A percentile compares a stretch with the other conserved stretches of the same genome.
Evolutionary conservation across 1,140 invertebrate species (phyloP).

Genomic region (Drosophila orena): DNA sequence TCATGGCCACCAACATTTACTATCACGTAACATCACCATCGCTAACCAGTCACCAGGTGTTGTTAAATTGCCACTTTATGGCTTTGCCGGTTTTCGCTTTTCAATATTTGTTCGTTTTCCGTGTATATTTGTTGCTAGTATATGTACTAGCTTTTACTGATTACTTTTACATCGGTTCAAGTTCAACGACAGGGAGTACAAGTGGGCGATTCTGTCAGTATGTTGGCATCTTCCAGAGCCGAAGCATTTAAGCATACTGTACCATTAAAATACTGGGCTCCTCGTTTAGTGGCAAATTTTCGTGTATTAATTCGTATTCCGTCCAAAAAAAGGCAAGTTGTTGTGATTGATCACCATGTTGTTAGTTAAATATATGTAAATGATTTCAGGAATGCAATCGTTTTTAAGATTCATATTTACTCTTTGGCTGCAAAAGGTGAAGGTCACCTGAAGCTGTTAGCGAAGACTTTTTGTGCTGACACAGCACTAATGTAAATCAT

Average conservation of each 20-base stretch:
- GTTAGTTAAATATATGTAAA: constrained; percentile 50
- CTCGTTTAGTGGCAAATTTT: background rate
- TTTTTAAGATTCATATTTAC: constrained; percentile 26
- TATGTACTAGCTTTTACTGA: constrained; percentile 7
- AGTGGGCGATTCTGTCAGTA: constrained; percentile 7
- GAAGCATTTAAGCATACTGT: constrained; percentile 5
- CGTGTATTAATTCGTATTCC: background rate
- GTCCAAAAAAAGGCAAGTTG: constrained; percentile 22
- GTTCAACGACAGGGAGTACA: constrained; percentile 52
- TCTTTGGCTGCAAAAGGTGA: constrained; percentile 46
- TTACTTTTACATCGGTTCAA: constrained; percentile 50
- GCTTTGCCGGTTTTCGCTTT: constrained; percentile 37
- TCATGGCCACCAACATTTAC: constrained; percentile 15
- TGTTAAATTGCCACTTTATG: constrained; percentile 13
- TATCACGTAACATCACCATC: background rate
- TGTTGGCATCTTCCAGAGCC: constrained; percentile 3
- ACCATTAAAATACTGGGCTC: background rate
- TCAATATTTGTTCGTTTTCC: constrained; percentile 27
- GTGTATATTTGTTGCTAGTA: constrained; percentile 11
- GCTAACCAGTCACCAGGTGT: constrained; percentile 9
- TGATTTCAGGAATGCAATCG: constrained; percentile 11
- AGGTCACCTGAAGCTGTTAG: constrained; percentile 33
- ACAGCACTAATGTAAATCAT: too few species aligned
- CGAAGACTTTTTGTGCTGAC: constrained; percentile 22
- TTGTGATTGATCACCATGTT: constrained; percentile 4